Base-by-base conservation (phyloP, 2,113 vertebrate genomes). In the Passer montanus region DNA sequence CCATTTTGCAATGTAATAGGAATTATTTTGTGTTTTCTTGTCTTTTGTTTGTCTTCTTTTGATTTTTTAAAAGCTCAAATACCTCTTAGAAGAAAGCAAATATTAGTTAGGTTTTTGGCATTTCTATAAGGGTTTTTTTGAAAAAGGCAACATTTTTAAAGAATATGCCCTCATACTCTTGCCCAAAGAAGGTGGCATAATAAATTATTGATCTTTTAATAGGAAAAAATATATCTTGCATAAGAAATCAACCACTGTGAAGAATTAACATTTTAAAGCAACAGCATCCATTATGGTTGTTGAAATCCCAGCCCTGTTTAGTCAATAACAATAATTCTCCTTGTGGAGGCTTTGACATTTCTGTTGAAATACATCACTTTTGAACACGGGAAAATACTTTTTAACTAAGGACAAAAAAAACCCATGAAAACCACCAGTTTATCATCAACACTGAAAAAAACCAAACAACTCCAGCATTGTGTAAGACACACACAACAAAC, bases 231-330 rank as follows among this genome's bases (percentile, higher is more conserved):
- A 9, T 27, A 49, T 31, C 8, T 76, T 73, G 23, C 17, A 28
- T 60, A 73, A 23, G 31, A 80, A 79, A 62, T 53, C 28, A 88
- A 8, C 37, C 46, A 28, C 19, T 88, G n/a, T 15, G 50, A 88
- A 68, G 46, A 86, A 86, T 68, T 86, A 69, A 14, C 26, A 68
- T 88, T 93, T 90, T 85, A 90, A 93, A 90, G 22, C 11, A 83
- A 43, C 10, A 69, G 4, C 28, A n/a, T 86, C n/a, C 8, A 23
- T 46, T 68, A 39, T 13, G 19, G 60, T 67, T 68, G 15, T 39
- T 60, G 30, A 87, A 93, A 89, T 93, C 33, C 13, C 47, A 55
- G 43, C 6, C 27, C 31, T 35, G 1, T 81, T 92, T 43, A 74
- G 37, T 69, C 21, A 88, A 3, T 76, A 76, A 31, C 10, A 87